A percentile compares a stretch with the other conserved stretches of the same genome.
These are phyloP conservation scores for Cetoscarus ocellatus DNA, from an alignment of 2,797 vertebrate species.

Conservation along the genomic window DNA sequence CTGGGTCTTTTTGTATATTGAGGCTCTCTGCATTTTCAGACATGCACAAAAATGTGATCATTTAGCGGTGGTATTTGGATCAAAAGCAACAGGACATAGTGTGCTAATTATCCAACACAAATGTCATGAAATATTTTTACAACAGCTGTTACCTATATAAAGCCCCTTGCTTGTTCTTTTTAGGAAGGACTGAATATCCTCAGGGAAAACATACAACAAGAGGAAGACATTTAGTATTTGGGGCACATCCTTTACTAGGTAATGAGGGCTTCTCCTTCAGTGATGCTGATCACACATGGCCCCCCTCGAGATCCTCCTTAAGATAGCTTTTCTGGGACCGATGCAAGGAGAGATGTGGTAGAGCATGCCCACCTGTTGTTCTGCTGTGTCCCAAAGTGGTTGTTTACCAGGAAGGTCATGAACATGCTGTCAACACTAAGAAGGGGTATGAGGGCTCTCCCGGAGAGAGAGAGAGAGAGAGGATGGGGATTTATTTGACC, in stretches of 20 bases:
- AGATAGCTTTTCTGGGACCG: neutral
- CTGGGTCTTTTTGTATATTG: no score
- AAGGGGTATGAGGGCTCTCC: constrained; percentile 1
- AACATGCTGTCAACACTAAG: neutral
- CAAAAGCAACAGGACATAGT: neutral
- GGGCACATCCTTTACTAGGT: neutral
- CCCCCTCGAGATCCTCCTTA: neutral
- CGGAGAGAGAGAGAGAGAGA: constrained; percentile 7
- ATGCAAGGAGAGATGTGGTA: neutral
- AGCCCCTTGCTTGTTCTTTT: neutral
- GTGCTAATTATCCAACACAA: no score
- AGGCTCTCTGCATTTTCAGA: no score
- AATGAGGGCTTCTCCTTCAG: neutral
- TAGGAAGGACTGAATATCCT: neutral
- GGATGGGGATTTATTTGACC: constrained; percentile 26
- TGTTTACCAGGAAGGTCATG: constrained; percentile 22
- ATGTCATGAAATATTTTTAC: no score
- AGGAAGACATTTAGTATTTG: neutral
- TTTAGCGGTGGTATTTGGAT: no score
- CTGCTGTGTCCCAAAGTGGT: constrained; percentile 18
- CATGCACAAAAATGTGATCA: no score
- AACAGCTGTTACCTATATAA: no score
- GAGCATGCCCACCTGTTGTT: constrained; percentile 14
- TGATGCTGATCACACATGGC: neutral
- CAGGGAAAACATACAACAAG: neutral